Percentiles rank a stretch among this genome's conserved stretches.
These are phyloP conservation scores for Hepsetus odoe DNA, from an alignment of 2,113 vertebrate genomes.

Conservation along the genomic window DNA sequence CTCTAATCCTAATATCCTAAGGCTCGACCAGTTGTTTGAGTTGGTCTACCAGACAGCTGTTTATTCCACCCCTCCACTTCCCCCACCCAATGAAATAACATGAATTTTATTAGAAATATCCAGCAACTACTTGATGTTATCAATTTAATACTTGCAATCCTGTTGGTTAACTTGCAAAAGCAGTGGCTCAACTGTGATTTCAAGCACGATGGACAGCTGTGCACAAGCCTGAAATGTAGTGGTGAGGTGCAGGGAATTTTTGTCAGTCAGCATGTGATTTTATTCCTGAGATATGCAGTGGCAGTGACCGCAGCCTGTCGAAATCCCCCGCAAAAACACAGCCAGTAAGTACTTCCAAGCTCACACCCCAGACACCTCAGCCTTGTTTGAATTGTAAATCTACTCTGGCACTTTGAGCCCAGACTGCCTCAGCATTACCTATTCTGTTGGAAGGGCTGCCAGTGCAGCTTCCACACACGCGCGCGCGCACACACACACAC, in stretches of 20 bases:
- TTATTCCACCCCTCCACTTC: too few relatives aligned
- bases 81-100: too few relatives aligned
- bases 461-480: conserved; percentile 70
- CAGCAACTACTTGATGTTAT: too few relatives aligned
- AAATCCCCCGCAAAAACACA: conserved; percentile 58
- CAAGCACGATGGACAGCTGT: neutral
- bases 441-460: conserved; percentile 79
- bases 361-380: conserved; percentile 66
- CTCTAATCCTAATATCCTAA: too few relatives aligned
- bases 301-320: conserved; percentile 52
- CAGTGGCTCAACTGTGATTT: neutral
- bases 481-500: too few relatives aligned
- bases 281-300: conserved; percentile 39
- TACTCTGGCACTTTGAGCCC: conserved; percentile 66
- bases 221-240: neutral
- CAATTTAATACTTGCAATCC: too few relatives aligned
- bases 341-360: conserved; percentile 63
- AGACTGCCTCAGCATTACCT: conserved; percentile 70
- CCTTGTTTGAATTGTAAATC: conserved; percentile 78
- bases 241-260: conserved; percentile 9
- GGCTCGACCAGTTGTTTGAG: too few relatives aligned
- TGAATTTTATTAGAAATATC: too few relatives aligned
- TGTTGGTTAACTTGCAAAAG: neutral
- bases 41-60: too few relatives aligned
- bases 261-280: conserved; percentile 27